Evolutionary conservation across 2,888 invertebrate genomes (phyloP), one percentile per base, ranked within the genome.

Genomic region (Microplitis manilae): DNA sequence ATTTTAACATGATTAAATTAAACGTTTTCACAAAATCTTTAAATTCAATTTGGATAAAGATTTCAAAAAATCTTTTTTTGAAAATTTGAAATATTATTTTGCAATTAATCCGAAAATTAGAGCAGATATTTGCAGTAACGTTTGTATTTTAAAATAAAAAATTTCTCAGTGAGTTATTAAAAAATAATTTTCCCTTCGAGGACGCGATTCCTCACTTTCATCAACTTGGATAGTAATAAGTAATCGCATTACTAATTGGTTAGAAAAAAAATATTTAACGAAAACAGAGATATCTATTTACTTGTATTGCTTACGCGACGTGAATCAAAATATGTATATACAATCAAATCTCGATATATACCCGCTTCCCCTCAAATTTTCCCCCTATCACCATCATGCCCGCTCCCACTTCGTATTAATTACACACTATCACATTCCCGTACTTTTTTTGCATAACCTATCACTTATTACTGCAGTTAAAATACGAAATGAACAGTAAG

Each of bases 231-330:
- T 84, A 83, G 84, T 85, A 84, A 84, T 83, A 84, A 84, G 82
- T 84, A 85, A 83, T 84, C 84, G 84, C 87, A 87, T 88, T 84
- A 84, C 87, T 85, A 85, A 86, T 85, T 86, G 85, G 67, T 73
- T 73, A 67, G 65, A 50, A 30, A 65, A 65, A 65, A 65, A 65
- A 73, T 73, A 73, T 65, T 15, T 65, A 20, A 50, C 17, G 38
- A 41, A 67, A 20, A 17, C 38, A 41, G 20, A 65, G 73, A 67
- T 38, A 72, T 65, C 7, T 15, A 65, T 30, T 65, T 30, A 30
- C 30, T 30, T 30, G 30, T 30, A 30, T 30, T 65, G 65, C 65
- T 65, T 65, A 38, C 65, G 65, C 65, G 41, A 73, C 50, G 50
- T 13, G 50, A 50, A 50, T 50, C 50, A 50, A 50, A 30, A 50